Conservation (phyloP, 2,888 invertebrate species). For the Trachelus iudaicus region DNA sequence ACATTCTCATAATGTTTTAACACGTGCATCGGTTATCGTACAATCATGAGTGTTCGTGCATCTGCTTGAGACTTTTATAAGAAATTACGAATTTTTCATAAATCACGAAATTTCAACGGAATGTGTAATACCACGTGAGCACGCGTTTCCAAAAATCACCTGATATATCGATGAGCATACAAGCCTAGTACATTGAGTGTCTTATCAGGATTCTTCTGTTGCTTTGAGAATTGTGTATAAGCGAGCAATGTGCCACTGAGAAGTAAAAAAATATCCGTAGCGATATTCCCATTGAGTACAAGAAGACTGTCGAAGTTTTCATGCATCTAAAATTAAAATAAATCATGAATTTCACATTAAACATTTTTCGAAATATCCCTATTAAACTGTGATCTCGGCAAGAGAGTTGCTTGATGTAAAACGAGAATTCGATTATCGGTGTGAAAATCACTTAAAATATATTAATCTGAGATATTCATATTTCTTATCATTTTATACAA, state of each 20-base stretch:
- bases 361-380: too few relatives aligned
- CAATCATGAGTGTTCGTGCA: too few relatives aligned
- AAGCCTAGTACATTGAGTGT: constrained; percentile 71
- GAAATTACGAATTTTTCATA: neutral
- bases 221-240: constrained; percentile 42
- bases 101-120: constrained; percentile 17
- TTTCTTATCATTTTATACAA: too few relatives aligned
- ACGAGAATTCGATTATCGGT: too few relatives aligned
- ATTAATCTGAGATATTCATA: too few relatives aligned
- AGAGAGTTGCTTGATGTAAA: too few relatives aligned
- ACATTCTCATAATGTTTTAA: neutral
- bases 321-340: constrained; percentile 41
- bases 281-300: constrained; percentile 57
- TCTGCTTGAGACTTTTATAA: too few relatives aligned
- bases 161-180: constrained; percentile 76
- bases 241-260: constrained; percentile 56
- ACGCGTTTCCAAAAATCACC: constrained; percentile 63
- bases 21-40: neutral
- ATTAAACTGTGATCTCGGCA: too few relatives aligned
- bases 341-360: too few relatives aligned
- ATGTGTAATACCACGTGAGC: neutral
- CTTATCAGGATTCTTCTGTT: constrained; percentile 30
- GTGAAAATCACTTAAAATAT: too few relatives aligned
- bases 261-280: constrained; percentile 59
- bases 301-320: constrained; percentile 48